These are phyloP conservation scores for Oophaga pumilio DNA, from an alignment of 2,113 vertebrate genomes.

Conservation along the genomic window DNA sequence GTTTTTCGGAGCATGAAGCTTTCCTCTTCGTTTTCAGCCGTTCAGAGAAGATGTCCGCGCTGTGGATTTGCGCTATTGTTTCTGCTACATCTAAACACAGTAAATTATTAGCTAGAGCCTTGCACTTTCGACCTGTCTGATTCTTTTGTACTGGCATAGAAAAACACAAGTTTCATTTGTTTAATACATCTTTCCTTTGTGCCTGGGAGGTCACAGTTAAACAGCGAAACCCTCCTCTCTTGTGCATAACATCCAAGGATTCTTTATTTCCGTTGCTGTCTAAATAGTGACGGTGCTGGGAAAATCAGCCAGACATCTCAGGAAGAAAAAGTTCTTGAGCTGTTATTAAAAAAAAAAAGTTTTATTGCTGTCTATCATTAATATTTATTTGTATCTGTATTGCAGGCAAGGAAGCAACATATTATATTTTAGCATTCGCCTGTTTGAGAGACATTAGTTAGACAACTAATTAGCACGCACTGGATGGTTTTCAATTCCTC, in stretches of 20 bases:
- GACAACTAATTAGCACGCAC: slow-evolving; percentile 36
- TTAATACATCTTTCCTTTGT: neutral
- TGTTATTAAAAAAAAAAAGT: neutral
- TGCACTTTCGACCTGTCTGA: neutral
- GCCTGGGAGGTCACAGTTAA: neutral
- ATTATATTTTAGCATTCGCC: slow-evolving; percentile 48
- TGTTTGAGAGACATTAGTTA: slow-evolving; percentile 37
- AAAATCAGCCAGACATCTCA: neutral
- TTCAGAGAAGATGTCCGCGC: neutral
- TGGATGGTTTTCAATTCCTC: slow-evolving; percentile 55
- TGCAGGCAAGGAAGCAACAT: slow-evolving; percentile 17
- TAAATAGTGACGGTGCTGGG: neutral
- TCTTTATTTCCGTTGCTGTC: neutral
- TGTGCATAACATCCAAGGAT: neutral
- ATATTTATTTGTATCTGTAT: slow-evolving; percentile 38
- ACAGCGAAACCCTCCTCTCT: neutral
- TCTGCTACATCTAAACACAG: neutral
- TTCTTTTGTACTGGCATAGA: neutral
- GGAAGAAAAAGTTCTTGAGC: slow-evolving; percentile 16
- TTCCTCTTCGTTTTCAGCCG: neutral
- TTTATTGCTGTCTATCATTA: slow-evolving; percentile 23
- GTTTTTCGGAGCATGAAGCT: neutral
- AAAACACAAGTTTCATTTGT: neutral
- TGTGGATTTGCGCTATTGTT: neutral
- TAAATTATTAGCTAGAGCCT: neutral